Percentiles rank a stretch among this genome's conserved stretches.
phyloP scores from a whole-genome alignment of 2,797 vertebrate genomes.

The Sebastes hubbsi region DNA sequence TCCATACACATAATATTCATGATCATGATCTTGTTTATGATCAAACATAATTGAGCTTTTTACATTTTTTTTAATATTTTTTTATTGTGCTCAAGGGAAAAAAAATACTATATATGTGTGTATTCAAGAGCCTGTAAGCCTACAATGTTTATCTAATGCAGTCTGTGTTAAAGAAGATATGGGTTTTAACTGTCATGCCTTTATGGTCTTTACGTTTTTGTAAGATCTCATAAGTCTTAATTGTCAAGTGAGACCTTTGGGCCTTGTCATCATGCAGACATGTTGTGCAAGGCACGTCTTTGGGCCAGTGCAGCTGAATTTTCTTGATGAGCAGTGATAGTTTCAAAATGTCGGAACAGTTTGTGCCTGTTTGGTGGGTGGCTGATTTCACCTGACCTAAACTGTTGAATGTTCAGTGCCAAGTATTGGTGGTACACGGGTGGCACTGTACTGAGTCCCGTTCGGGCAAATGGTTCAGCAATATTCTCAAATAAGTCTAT shows the following conservation, averaged over 20 bases:
- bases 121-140: neutral
- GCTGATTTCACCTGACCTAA: slow-evolving; percentile 7
- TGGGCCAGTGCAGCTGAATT: neutral
- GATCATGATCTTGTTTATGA: neutral
- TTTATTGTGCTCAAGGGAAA: neutral
- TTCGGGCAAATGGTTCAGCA: no score
- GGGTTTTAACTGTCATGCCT: neutral
- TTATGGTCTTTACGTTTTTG: neutral
- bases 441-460: no score
- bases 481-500: no score
- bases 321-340: neutral
- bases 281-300: neutral
- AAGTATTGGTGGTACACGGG: no score
- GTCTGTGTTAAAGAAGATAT: neutral
- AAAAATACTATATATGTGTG: neutral
- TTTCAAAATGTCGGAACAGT: slow-evolving; percentile 16
- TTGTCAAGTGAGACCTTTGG: neutral
- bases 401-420: no score
- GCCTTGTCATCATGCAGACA: neutral
- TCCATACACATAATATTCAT: neutral
- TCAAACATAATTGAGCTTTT: neutral
- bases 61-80: neutral
- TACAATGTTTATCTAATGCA: neutral
- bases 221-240: neutral
- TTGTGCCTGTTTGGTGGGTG: slow-evolving; percentile 2